Base-by-base conservation (phyloP, 30 jellyfish, hydroid and myxozoan species). In the Hydra vulgaris region DNA sequence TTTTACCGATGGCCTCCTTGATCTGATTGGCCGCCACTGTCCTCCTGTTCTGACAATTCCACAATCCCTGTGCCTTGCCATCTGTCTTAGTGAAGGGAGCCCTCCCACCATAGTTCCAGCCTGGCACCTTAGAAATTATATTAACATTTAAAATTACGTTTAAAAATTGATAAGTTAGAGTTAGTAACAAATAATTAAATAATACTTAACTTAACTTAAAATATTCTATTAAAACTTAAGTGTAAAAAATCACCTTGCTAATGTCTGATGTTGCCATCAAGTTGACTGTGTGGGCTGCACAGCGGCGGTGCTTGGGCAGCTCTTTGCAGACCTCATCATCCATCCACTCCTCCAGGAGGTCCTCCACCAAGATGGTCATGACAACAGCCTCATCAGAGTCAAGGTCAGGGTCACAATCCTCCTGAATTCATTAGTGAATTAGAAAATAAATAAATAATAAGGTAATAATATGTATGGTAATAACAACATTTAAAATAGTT, bases 261-360 rank as follows among this genome's bases (percentile, higher is more conserved):
- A 40, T 40, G 61, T 73, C 81, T 22, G 81, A 22, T 21, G 81
- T 73, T 27, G 81, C 81, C 27, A 73, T 73, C 81, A 73, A 25
- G 81, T 73, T 73, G 61, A 73, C 23, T n/a, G 81, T 19, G 55
- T 73, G 81, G 52, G 81, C 55, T 22, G 81, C 81, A 73, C 81
- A 73, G 23, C 81, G 27, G 27, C 55, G 52, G 55, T 73, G 81
- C 55, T 27, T 27, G 55, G 81, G 81, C 56, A 73, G 16, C 53
- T 73, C 81, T 19, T 27, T 21, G 55, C 53, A n/a, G 55, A 22
- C 81, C 81, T 22, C 23, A 21, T 21, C 52, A 73, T 73, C 53
- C 23, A 22, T 25, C 23, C 27, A 18, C 23, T 73, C 81, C 27
- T 73, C 55, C 21, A 54, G 27, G 55, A 73, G 27, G 27, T 73